A percentile compares a stretch with the other conserved stretches of the same genome.
phyloP scores from a whole-genome alignment of 2,113 vertebrate species.

The Periophthalmodon schlosseri region DNA sequence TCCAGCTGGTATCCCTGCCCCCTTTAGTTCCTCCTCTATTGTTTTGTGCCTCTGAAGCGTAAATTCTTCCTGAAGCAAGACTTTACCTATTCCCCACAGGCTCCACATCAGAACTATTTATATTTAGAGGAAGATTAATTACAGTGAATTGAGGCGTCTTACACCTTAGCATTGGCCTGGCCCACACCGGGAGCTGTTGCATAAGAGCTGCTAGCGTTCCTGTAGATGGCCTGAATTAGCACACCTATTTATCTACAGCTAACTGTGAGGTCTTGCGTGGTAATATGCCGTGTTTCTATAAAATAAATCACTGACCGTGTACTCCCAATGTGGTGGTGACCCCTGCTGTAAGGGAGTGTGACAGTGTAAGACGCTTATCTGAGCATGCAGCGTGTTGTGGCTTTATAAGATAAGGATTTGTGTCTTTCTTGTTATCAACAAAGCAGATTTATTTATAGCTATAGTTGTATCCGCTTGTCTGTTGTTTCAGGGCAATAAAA shows the following conservation, averaged over 20 bases:
- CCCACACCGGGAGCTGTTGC: constrained; percentile 37
- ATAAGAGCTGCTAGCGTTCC: constrained; percentile 32
- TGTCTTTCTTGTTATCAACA: constrained; percentile 1
- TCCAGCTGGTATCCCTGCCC: constrained; percentile 35
- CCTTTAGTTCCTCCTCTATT: constrained; percentile 16
- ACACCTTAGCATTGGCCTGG: constrained; percentile 10
- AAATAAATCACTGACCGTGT: constrained; percentile 14
- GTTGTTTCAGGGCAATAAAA: background rate
- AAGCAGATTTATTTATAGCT: background rate
- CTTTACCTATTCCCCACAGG: constrained; percentile 36
- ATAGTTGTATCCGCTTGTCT: background rate
- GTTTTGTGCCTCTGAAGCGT: constrained; percentile 14
- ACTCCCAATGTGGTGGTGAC: constrained; percentile 18
- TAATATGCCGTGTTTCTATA: constrained; percentile 23
- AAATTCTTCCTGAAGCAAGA: constrained; percentile 29
- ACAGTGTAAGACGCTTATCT: constrained; percentile 32
- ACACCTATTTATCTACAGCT: constrained; percentile 51
- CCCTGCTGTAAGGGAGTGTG: constrained; percentile 1
- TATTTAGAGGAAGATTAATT: constrained; percentile 62
- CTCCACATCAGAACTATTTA: constrained; percentile 53
- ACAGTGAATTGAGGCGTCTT: constrained; percentile 28
- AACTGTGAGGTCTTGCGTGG: constrained; percentile 15
- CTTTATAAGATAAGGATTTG: constrained; percentile 30
- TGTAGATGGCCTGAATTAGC: constrained; percentile 41
- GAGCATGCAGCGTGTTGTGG: constrained; percentile 22